Base-by-base conservation (phyloP, 2,113 vertebrate genomes). In the Notarius lentiginosus region DNA sequence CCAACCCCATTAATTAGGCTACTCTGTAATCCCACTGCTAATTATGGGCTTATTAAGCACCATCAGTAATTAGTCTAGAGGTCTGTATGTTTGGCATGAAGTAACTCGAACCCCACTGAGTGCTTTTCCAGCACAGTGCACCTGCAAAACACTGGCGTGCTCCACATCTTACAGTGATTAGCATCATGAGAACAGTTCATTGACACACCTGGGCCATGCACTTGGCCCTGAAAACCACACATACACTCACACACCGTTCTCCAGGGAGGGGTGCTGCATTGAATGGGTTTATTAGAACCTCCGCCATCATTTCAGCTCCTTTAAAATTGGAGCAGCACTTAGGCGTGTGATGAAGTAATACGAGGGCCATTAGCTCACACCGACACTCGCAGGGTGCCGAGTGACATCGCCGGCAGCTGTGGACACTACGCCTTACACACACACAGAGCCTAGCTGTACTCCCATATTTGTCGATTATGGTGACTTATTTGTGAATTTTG, bases 371-470 rank as follows among this genome's bases (percentile, higher is more conserved):
- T 96, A 96, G 94, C 93, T 92, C 90, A 88, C 89, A 70, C 90
- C 92, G 91, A 91, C 88, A 86, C 55, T 88, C 89, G 55, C 76
- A 88, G 87, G 91, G 94, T 95, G 95, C 89, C 79, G 95, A 96
- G 93, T 95, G 95, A 96, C 92, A 91, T 93, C 88, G 89, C 90
- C 91, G 89, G 94, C 95, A 96, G 95, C 95, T 95, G 95, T 86
- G 86, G 87, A 87, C 90, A 91, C 89, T 89, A 70, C 84, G 91
- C 89, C 91, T 92, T 89, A 91, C 47, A 76, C 41, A 65, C 81
- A 51, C 34, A 84, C n/a, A 55, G 10, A 84, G 17, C 22, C 9
- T 65, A 49, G 61, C 0, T 22, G 27, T 84, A 9, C n/a, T 24
- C 49, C 56, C 27, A 66, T 10, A 55, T 80, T 22, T 18, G 24